These are phyloP conservation scores for Dendrolimus pini DNA, from an alignment of 2,888 invertebrate genomes.

Conservation along the genomic window DNA sequence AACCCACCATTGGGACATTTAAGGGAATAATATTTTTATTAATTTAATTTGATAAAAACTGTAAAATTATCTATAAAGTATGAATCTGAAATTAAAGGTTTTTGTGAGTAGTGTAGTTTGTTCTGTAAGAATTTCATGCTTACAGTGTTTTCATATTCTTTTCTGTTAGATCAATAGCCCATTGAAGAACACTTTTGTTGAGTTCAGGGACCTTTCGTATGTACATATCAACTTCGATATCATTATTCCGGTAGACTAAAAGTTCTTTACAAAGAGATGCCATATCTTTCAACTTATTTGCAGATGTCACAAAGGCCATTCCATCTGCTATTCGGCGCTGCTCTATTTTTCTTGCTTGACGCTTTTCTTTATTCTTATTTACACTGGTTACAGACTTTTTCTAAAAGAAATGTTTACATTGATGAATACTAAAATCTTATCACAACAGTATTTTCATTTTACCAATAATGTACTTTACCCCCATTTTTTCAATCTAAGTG, in stretches of 20 bases:
- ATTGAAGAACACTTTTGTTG: conserved; percentile 74
- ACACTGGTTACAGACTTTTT: conserved; percentile 58
- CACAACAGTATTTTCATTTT: not conserved
- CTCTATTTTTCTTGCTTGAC: conserved; percentile 77
- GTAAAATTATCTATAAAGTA: too few relatives aligned
- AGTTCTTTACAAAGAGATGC: conserved; percentile 78
- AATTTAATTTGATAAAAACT: too few relatives aligned
- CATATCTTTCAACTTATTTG: conserved; percentile 78
- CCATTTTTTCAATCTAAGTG: conserved; percentile 20
- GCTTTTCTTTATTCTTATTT: conserved; percentile 78
- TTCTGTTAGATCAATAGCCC: conserved; percentile 86
- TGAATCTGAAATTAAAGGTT: too few relatives aligned
- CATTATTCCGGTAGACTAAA: conserved; percentile 78
- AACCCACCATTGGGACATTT: too few relatives aligned
- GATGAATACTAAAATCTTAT: too few relatives aligned
- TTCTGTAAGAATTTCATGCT: conserved; percentile 27
- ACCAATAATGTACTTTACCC: conserved; percentile 24
- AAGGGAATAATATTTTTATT: too few relatives aligned
- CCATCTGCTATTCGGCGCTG: conserved; percentile 77
- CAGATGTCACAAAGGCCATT: conserved; percentile 76
- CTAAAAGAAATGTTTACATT: conserved; percentile 34
- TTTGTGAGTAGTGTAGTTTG: too few relatives aligned
- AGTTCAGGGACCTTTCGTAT: conserved; percentile 77
- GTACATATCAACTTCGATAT: conserved; percentile 76
- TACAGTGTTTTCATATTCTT: conserved; percentile 87